These are phyloP conservation scores for Benthosema pterotum DNA, from an alignment of 2,797 vertebrate species.

Conservation along the genomic window DNA sequence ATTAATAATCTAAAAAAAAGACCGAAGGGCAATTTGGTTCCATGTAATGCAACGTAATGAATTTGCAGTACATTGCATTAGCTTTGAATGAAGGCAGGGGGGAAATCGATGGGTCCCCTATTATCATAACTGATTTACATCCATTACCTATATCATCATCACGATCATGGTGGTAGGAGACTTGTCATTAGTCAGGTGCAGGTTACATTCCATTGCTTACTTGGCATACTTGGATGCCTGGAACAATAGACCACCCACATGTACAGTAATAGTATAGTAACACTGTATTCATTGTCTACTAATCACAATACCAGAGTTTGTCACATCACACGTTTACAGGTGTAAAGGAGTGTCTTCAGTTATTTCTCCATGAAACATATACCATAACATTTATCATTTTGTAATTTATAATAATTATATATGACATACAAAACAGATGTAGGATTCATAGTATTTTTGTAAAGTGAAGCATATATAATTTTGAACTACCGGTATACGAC, in stretches of 20 bases:
- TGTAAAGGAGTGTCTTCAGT: no score
- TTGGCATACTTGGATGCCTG: conserved; percentile 20
- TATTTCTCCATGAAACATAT: no score
- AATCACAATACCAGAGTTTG: no score
- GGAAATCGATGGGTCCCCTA: conserved; percentile 59
- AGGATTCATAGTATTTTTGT: no score
- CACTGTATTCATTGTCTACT: no score
- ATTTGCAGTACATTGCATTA: conserved; percentile 55
- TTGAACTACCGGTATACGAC: no score
- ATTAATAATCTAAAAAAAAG: conserved; percentile 34
- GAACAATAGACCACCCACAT: conserved; percentile 22
- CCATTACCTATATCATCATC: conserved; percentile 54
- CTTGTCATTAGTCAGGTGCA: conserved; percentile 30
- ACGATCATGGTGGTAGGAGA: conserved; percentile 48
- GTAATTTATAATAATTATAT: no score
- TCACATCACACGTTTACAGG: no score
- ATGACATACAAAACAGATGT: no score
- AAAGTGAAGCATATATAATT: no score
- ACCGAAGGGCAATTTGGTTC: conserved; percentile 39
- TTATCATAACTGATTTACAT: conserved; percentile 67
- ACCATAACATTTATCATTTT: no score
- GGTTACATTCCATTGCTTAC: conserved; percentile 32
- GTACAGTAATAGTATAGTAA: conserved; percentile 26
- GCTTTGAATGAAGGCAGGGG: conserved; percentile 50
- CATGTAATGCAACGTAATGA: conserved; percentile 45